Base-by-base conservation (phyloP, 2,113 vertebrate species). In the Conger conger region DNA sequence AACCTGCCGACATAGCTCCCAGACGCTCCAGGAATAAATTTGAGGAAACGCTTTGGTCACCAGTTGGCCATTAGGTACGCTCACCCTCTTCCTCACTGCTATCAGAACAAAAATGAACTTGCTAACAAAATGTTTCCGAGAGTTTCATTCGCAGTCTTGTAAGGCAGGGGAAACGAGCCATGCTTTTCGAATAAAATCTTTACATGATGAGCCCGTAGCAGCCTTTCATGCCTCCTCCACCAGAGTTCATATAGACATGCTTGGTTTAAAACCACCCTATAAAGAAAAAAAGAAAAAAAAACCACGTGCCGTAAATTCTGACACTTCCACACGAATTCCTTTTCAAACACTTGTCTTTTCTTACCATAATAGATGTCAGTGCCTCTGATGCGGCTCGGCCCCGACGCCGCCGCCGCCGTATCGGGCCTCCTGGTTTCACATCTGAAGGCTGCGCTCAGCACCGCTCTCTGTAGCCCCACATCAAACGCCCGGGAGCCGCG, bases 331-430 rank as follows among this genome's bases (percentile, higher is more conserved):
- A 98, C 96, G 97, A 97, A 97, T 97, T 95, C 94, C 93, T 96
- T 97, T 99, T 98, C 97, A 97, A 98, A 98, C 96, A 96, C 97
- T 97, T 96, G 97, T 98, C 97, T 98, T 97, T 97, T 96, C 96
- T 98, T 96, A 97, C 96, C 96, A 96, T 99, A 98, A 99, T 98
- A 97, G 97, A 98, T 97, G 97, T 98, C 97, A 98, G 96, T 94
- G 97, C 94, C 96, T 99, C 96, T 99, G 98, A 99, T 97, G 97
- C 98, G 96, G 97, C 97, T 97, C 94, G 95, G 97, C 94, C 95
- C 96, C 94, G 95, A 96, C 27, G 96, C 93, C 94, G 95, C 96
- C 92, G 96, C 94, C 96, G 94, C 96, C 94, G 95, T 96, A 96
- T 95, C 95, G 95, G 97, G 96, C 96, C 96, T 97, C 96, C 96